Conservation (phyloP, 2,113 vertebrate species). For the Dasyurus viverrinus region DNA sequence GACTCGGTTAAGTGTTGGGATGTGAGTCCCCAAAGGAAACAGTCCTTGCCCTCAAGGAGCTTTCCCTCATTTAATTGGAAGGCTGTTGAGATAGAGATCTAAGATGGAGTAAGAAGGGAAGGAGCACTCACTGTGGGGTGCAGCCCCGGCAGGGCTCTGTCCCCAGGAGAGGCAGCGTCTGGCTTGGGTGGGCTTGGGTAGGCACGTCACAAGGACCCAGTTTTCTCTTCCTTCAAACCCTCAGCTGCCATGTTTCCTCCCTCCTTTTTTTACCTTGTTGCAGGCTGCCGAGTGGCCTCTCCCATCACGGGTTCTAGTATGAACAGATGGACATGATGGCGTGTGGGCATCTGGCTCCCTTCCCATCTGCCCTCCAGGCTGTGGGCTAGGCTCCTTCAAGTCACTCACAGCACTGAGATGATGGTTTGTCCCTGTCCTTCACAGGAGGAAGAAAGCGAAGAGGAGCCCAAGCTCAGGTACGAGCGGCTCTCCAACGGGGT, state of each 20-base stretch:
- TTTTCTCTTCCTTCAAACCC: not conserved
- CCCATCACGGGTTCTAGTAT: not conserved
- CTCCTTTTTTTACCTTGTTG: not conserved
- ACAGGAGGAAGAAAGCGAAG: constrained; percentile 98
- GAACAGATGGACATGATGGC: not conserved
- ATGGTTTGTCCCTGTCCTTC: constrained; percentile 37
- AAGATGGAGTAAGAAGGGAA: not conserved
- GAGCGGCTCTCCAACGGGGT: constrained; percentile 97
- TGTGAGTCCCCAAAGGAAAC: not conserved
- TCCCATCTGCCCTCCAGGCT: not conserved
- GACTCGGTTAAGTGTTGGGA: not conserved
- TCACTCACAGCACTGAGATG: not conserved
- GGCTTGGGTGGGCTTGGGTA: too few relatives aligned
- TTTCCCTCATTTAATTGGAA: not conserved
- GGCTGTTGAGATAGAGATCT: not conserved
- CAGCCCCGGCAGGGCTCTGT: too few relatives aligned
- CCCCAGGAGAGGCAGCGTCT: not conserved
- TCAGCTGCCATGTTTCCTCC: not conserved
- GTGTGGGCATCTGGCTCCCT: not conserved
- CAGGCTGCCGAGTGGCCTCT: not conserved
- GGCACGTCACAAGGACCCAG: not conserved
- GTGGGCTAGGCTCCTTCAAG: constrained; percentile 21
- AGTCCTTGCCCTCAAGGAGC: not conserved
- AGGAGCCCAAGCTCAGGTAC: constrained; percentile 98
- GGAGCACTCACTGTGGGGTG: not conserved